These are phyloP conservation scores for Ophion obscuratus DNA, from an alignment of 2,888 invertebrate species.

Conservation along the genomic window DNA sequence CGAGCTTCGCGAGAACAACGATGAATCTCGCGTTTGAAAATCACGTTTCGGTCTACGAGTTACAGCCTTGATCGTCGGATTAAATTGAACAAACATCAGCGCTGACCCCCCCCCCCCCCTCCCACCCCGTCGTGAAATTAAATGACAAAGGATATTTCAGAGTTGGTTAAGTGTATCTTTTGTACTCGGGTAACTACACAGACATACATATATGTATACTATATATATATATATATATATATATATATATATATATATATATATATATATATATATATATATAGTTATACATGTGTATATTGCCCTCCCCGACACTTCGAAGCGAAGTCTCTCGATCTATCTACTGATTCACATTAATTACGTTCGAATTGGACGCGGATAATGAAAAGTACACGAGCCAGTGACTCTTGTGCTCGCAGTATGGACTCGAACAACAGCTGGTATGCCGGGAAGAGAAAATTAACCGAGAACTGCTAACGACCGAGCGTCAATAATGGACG, in stretches of 20 bases:
- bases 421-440: constrained; percentile 44
- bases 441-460: constrained; percentile 51
- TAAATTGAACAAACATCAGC: constrained; percentile 65
- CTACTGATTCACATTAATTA: constrained; percentile 65
- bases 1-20: constrained; percentile 12
- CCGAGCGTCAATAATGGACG: constrained; percentile 54
- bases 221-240: too few species aligned
- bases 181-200: neutral
- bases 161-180: neutral
- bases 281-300: neutral
- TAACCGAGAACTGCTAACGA: constrained; percentile 51
- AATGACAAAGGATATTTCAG: constrained; percentile 34
- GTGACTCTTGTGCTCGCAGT: constrained; percentile 26
- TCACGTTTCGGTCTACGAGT: constrained; percentile 58
- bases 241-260: too few species aligned
- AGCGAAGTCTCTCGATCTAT: constrained; percentile 39
- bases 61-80: constrained; percentile 63
- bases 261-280: too few species aligned
- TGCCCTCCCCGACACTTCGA: constrained; percentile 21
- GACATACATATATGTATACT: too few species aligned
- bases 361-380: constrained; percentile 62
- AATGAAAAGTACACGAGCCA: constrained; percentile 63
- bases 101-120: constrained; percentile 10
- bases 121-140: neutral
- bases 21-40: constrained; percentile 14